phyloP scores from a whole-genome alignment of 2,797 vertebrate genomes.

The Lagorchestes hirsutus region DNA sequence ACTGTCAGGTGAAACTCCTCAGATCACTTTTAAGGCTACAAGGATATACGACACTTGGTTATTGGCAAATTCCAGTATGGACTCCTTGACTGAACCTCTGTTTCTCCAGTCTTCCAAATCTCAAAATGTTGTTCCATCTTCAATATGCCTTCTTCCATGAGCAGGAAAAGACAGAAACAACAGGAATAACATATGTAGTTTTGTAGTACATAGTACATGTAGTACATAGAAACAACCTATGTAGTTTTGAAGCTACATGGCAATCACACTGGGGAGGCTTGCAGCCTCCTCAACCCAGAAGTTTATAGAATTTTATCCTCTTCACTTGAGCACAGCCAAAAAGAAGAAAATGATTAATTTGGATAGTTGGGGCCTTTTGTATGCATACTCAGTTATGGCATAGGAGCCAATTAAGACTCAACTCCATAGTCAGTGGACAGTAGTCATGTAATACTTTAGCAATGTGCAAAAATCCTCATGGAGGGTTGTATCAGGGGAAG shows the following conservation, averaged over 20 bases:
- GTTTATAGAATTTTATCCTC: no score
- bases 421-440: background rate
- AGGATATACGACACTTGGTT: background rate
- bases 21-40: background rate
- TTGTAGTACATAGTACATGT: background rate
- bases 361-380: background rate
- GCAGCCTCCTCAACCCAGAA: no score
- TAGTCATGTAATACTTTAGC: background rate
- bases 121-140: background rate
- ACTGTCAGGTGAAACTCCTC: background rate
- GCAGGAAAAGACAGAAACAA: background rate
- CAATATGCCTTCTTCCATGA: background rate
- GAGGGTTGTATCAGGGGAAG: no score
- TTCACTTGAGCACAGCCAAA: background rate
- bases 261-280: background rate
- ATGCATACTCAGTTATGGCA: background rate
- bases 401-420: background rate
- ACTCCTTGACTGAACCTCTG: background rate
- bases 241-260: background rate
- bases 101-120: background rate
- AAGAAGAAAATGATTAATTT: background rate
- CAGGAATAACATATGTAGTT: background rate
- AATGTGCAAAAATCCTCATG: background rate
- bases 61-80: background rate
- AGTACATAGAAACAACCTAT: no score